phyloP scores from a whole-genome alignment of 2,797 vertebrate genomes.

The Pipistrellus pipistrellus region DNA sequence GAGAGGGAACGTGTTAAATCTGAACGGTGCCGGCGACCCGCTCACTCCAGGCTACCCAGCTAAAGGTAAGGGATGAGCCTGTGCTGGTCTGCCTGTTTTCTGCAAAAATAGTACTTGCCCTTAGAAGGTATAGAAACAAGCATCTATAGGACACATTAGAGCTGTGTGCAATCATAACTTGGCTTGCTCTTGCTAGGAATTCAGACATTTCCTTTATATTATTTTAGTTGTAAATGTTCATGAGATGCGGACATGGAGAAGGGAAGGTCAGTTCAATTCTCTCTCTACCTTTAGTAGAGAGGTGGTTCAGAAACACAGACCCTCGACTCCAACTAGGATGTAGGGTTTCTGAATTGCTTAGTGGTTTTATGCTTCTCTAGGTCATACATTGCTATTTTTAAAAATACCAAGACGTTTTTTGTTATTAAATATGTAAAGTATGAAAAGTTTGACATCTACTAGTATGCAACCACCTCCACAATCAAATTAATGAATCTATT shows the following conservation, averaged over 20 bases:
- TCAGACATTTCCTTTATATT: neutral
- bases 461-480: neutral
- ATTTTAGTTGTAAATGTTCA: conserved; percentile 19
- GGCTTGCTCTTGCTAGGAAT: neutral
- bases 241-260: neutral
- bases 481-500: neutral
- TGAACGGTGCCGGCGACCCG: conserved; percentile 97
- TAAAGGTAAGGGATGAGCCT: conserved; percentile 90
- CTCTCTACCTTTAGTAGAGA: neutral
- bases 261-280: neutral
- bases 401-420: neutral
- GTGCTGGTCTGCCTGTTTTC: neutral
- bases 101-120: neutral
- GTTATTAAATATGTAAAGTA: neutral
- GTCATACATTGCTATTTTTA: neutral
- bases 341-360: conserved; percentile 8
- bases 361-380: neutral
- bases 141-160: neutral
- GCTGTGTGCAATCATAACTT: neutral
- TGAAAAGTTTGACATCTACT: neutral
- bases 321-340: neutral
- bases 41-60: conserved; percentile 98
- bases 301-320: neutral
- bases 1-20: conserved; percentile 96
- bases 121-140: neutral